A percentile compares a stretch with the other conserved stretches of the same genome.
phyloP scores from a whole-genome alignment of 2,797 vertebrate species.

The Oreochromis mossambicus region DNA sequence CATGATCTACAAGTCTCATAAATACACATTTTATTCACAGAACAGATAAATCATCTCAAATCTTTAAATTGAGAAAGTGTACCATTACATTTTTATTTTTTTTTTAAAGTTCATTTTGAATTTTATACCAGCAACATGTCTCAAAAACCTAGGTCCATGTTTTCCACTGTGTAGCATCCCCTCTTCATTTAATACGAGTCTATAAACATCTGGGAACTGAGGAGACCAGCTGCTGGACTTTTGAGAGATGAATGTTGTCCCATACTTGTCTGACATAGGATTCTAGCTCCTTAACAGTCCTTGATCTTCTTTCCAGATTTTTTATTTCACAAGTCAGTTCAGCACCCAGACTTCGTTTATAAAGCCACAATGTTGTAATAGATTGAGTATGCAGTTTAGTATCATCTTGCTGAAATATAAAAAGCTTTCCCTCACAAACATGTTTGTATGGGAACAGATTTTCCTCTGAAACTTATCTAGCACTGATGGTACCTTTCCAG shows the following conservation, averaged over 20 bases:
- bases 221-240: not conserved
- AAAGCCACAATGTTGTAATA: not conserved
- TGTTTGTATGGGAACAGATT: not conserved
- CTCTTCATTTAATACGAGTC: not conserved
- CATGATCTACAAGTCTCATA: not conserved
- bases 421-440: not conserved
- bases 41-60: not conserved
- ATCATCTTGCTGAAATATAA: not conserved
- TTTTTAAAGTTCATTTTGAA: not conserved
- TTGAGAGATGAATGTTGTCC: not conserved
- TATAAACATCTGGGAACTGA: not conserved
- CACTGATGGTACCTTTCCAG: not conserved
- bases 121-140: not conserved
- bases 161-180: not conserved
- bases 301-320: not conserved
- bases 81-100: not conserved
- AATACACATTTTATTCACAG: not conserved
- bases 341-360: not conserved
- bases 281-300: not conserved
- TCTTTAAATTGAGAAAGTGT: not conserved
- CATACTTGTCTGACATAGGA: not conserved
- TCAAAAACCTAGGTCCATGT: not conserved
- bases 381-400: not conserved
- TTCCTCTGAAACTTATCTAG: not conserved
- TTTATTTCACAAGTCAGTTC: not conserved